Conservation (phyloP, 1,140 invertebrate species). For the Rhopalosiphum padi region DNA sequence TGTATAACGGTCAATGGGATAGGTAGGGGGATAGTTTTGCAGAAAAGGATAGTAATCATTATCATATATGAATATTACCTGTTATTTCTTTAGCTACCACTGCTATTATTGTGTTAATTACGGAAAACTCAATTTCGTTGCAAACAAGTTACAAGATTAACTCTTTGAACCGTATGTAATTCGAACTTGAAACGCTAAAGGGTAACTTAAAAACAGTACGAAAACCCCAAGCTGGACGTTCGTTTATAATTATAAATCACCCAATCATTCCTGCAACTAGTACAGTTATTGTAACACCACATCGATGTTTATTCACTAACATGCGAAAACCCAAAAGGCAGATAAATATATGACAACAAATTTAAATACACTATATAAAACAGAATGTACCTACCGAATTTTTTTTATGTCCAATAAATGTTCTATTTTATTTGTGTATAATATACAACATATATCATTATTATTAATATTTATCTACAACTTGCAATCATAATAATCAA, state of each 20-base stretch:
- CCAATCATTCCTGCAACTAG: background rate
- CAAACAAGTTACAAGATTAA: constrained; percentile 54
- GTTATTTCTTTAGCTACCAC: background rate
- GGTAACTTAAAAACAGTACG: background rate
- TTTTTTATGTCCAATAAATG: background rate
- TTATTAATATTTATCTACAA: background rate
- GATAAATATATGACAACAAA: background rate
- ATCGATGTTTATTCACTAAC: background rate
- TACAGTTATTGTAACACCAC: background rate
- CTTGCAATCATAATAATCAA: too few relatives aligned
- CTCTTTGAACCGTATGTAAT: constrained; percentile 15
- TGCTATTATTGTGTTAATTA: constrained; percentile 41
- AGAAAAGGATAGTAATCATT: constrained; percentile 32
- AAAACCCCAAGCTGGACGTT: background rate
- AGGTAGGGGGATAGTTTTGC: background rate
- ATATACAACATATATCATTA: background rate
- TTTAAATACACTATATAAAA: background rate
- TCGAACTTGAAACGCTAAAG: constrained; percentile 21
- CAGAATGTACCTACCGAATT: background rate
- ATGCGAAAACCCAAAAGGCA: background rate
- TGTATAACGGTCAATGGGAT: too few relatives aligned
- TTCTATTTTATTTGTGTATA: background rate
- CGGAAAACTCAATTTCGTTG: constrained; percentile 44
- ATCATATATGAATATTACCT: constrained; percentile 46
- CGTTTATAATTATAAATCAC: background rate